phyloP scores from a whole-genome alignment of 2,888 invertebrate genomes.

The Strigamia crassipes region DNA sequence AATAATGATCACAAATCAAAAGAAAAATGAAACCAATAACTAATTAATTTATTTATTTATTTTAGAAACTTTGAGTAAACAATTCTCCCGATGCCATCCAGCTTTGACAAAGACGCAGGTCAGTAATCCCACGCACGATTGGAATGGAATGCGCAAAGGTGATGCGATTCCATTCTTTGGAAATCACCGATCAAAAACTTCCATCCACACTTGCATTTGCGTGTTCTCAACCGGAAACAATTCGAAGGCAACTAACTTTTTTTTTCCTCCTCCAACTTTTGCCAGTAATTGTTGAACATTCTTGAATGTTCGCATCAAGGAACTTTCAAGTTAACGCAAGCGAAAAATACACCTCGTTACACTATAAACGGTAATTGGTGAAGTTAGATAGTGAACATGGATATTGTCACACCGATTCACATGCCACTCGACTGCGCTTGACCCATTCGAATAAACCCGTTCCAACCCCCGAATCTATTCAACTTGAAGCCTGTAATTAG shows the following conservation, averaged over 20 bases:
- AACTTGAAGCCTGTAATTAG: neutral
- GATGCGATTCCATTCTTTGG: slow-evolving; percentile 34
- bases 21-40: neutral
- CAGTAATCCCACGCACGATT: slow-evolving; percentile 16
- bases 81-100: neutral
- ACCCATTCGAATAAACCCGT: neutral
- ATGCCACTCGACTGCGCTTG: slow-evolving; percentile 28
- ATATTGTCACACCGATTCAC: slow-evolving; percentile 18
- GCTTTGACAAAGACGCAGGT: neutral
- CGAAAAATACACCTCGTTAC: slow-evolving; percentile 26
- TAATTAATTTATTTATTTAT: neutral
- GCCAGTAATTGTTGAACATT: slow-evolving; percentile 19
- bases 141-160: slow-evolving; percentile 15
- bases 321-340: slow-evolving; percentile 2
- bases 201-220: slow-evolving; percentile 10
- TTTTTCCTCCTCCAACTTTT: neutral
- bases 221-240: slow-evolving; percentile 23
- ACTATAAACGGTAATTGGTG: slow-evolving; percentile 20
- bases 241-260: slow-evolving; percentile 11
- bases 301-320: slow-evolving; percentile 34
- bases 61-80: neutral
- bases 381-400: slow-evolving; percentile 6
- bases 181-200: slow-evolving; percentile 17
- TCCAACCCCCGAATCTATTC: neutral
- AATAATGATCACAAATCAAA: neutral